These are phyloP conservation scores for Meganola albula DNA, from an alignment of 2,888 invertebrate genomes.

Conservation along the genomic window DNA sequence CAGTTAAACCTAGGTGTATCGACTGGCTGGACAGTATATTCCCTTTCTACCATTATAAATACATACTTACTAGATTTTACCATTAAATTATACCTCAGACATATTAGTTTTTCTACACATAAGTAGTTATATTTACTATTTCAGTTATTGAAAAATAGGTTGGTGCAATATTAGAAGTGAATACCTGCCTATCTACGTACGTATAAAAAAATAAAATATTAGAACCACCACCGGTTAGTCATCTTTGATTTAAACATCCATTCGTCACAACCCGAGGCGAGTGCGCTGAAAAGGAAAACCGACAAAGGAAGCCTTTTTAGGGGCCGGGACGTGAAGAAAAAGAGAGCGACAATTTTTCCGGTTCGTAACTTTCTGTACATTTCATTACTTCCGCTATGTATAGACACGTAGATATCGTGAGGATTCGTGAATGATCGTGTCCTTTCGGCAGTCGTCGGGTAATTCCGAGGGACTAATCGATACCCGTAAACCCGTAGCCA, in stretches of 20 bases:
- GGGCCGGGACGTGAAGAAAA: constrained; percentile 63
- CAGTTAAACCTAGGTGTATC: too few relatives aligned
- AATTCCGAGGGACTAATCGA: constrained; percentile 62
- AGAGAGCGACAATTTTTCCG: constrained; percentile 74
- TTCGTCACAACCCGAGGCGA: constrained; percentile 43
- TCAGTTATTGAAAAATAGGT: too few relatives aligned
- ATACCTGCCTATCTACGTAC: too few relatives aligned
- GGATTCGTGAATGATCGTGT: constrained; percentile 45
- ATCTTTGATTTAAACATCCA: constrained; percentile 44
- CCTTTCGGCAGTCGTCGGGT: constrained; percentile 44
- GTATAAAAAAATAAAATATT: too few relatives aligned
- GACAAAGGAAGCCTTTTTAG: constrained; percentile 55
- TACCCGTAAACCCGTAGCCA: constrained; percentile 43
- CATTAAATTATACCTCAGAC: too few relatives aligned
- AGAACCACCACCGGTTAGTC: too few relatives aligned
- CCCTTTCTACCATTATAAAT: too few relatives aligned
- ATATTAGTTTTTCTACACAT: too few relatives aligned
- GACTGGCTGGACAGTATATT: too few relatives aligned
- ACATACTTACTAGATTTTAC: too few relatives aligned
- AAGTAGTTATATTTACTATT: too few relatives aligned
- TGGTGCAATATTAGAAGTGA: too few relatives aligned
- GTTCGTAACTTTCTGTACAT: constrained; percentile 75
- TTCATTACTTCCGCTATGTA: constrained; percentile 75
- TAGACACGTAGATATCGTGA: constrained; percentile 52
- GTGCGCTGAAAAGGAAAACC: constrained; percentile 55